Evolutionary conservation across 2,797 vertebrate species (phyloP), one percentile per base, ranked within the genome.

Genomic region (Euthynnus affinis): DNA sequence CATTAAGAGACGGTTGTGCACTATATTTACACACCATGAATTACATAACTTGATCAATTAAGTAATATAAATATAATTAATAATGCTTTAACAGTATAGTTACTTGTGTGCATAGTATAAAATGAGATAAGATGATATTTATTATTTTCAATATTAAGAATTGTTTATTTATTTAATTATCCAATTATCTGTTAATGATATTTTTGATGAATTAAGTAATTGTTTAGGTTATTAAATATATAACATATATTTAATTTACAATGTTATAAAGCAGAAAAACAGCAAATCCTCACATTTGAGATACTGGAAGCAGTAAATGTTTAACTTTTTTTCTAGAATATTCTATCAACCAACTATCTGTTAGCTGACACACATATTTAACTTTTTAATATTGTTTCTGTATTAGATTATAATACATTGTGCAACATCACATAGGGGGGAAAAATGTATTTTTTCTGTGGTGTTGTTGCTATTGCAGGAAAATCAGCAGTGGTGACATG

Each of bases 391-490:
- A 3, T 9, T 49, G 17, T 20, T 42, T 23, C 27, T 10, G 27
- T 22, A 15, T 73, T 18, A 5, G 18, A 7, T 48, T 2, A 14
- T 5, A 3, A 60, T 27, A 44, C 14, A 22, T 9, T 40, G 22
- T 55, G 14, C 44, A 23, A 3, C 12, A 25, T 1, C 42, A 6
- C 14, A 25, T n/a, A n/a, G n/a, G n/a, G 23, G 25, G 29, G 29
- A 32, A 32, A 32, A 32, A 13, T 63, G 27, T 27, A 5, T 25
- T 3, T 44, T 56, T 49, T 34, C 13, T 32, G 32, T 14, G 53
- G 13, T 29, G 18, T 78, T 6, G 6, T 65, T 82, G 37, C 17
- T 76, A 23, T 22, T 20, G 34, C 69, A 87, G 89, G 74, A 40
- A 48, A 6, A 67, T 20, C 46, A 75, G 66, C 23, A 63, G 44